Evolutionary conservation across 2,888 invertebrate genomes (phyloP).

Genomic region (Metopia argyrocephala): DNA sequence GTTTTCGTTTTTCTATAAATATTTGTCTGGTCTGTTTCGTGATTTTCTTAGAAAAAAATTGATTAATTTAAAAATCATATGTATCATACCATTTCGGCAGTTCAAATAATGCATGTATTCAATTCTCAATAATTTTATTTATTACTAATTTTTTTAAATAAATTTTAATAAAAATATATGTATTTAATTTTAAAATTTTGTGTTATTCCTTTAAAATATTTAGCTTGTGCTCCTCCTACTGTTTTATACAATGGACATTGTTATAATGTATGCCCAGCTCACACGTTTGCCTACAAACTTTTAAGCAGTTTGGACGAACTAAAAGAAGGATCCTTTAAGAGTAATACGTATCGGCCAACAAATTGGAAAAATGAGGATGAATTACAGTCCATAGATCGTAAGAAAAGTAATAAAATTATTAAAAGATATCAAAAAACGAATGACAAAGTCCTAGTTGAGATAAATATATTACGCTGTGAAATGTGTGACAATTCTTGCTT

Average conservation of each 20-base stretch:
- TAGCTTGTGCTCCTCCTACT: conserved; percentile 75
- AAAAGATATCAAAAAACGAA: neutral
- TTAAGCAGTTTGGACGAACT: neutral
- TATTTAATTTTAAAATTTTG: neutral
- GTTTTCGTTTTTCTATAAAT: too few species aligned
- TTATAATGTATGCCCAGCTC: conserved; percentile 74
- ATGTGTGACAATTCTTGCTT: conserved; percentile 74
- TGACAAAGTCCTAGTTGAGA: conserved; percentile 18
- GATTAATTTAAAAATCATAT: too few species aligned
- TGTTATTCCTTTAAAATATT: conserved; percentile 23
- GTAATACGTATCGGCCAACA: neutral
- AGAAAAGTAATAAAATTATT: conserved; percentile 50
- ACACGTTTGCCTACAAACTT: conserved; percentile 68
- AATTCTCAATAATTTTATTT: too few species aligned
- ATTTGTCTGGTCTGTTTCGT: too few species aligned
- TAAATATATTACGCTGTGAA: conserved; percentile 66
- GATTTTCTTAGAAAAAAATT: too few species aligned
- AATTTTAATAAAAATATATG: neutral
- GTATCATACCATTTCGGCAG: too few species aligned
- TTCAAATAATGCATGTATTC: too few species aligned
- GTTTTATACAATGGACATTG: conserved; percentile 75
- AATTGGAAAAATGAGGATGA: conserved; percentile 57
- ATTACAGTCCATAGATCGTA: conserved; percentile 71
- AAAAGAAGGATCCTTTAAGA: neutral
- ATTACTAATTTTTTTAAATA: neutral